These are phyloP conservation scores for Cerceris ruficornis DNA, from an alignment of 2,888 invertebrate genomes.

Conservation along the genomic window DNA sequence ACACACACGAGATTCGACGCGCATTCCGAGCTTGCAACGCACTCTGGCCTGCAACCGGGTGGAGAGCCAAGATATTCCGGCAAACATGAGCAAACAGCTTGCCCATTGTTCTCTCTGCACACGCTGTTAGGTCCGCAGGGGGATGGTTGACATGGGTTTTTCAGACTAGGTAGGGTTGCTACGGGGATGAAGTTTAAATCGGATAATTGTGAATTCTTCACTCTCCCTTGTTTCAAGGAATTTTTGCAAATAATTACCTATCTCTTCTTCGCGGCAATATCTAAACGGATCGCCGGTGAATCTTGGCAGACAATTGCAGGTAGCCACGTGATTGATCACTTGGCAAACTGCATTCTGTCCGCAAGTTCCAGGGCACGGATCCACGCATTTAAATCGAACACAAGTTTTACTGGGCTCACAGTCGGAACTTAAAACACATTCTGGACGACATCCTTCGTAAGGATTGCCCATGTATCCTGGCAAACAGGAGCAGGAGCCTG, in stretches of 20 bases:
- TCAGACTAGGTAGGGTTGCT: slow-evolving; percentile 33
- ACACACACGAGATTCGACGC: slow-evolving; percentile 88
- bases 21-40: slow-evolving; percentile 91
- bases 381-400: slow-evolving; percentile 81
- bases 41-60: slow-evolving; percentile 89
- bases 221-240: slow-evolving; percentile 81
- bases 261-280: slow-evolving; percentile 40
- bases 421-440: slow-evolving; percentile 81
- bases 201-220: too few species aligned
- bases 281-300: slow-evolving; percentile 88
- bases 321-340: slow-evolving; percentile 85
- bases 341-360: slow-evolving; percentile 88
- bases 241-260: slow-evolving; percentile 45
- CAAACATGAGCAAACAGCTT: slow-evolving; percentile 88
- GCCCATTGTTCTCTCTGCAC: slow-evolving; percentile 84
- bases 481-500: slow-evolving; percentile 84
- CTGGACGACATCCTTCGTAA: slow-evolving; percentile 80
- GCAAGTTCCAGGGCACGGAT: slow-evolving; percentile 89
- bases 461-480: slow-evolving; percentile 85
- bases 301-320: slow-evolving; percentile 86
- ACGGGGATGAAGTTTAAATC: background rate
- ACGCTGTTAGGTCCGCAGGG: slow-evolving; percentile 91
- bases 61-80: slow-evolving; percentile 90
- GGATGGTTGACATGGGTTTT: slow-evolving; percentile 87
- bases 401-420: slow-evolving; percentile 81